A percentile compares a stretch with the other conserved stretches of the same genome.
phyloP scores from a whole-genome alignment of 2,888 invertebrate genomes.

The Papilio protenor region DNA sequence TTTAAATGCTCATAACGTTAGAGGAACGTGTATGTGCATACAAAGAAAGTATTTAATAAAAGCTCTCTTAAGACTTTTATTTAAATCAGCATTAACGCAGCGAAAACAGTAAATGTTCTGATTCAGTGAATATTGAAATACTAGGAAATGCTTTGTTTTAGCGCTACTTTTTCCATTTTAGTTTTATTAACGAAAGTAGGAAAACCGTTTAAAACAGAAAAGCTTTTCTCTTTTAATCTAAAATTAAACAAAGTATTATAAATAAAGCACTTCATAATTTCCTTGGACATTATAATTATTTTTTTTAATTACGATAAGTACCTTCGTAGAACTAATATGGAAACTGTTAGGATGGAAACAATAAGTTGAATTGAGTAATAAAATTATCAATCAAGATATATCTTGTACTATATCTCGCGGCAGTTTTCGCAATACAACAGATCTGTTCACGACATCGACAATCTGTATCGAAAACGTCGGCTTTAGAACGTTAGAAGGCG shows the following conservation, averaged over 20 bases:
- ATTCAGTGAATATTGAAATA: not conserved
- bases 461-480: slow-evolving; percentile 47
- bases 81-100: too few relatives aligned
- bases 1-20: slow-evolving; percentile 34
- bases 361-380: slow-evolving; percentile 3
- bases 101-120: not conserved
- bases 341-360: not conserved
- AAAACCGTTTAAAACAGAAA: not conserved
- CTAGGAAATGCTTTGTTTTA: not conserved
- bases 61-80: too few relatives aligned
- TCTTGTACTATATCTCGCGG: slow-evolving; percentile 1
- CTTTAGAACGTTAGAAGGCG: slow-evolving; percentile 54
- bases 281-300: not conserved
- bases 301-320: not conserved
- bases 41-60: not conserved
- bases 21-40: slow-evolving; percentile 26
- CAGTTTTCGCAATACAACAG: slow-evolving; percentile 25
- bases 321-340: not conserved
- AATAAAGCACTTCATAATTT: not conserved
- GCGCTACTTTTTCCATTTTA: not conserved
- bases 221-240: not conserved
- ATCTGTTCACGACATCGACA: slow-evolving; percentile 48
- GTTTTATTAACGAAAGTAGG: not conserved
- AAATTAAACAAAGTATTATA: not conserved
- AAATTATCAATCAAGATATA: slow-evolving; percentile 12